Percentiles rank a stretch among this genome's conserved stretches.
Conservation (phyloP, 2,888 invertebrate species). For the Chymomyza amoena region DNA sequence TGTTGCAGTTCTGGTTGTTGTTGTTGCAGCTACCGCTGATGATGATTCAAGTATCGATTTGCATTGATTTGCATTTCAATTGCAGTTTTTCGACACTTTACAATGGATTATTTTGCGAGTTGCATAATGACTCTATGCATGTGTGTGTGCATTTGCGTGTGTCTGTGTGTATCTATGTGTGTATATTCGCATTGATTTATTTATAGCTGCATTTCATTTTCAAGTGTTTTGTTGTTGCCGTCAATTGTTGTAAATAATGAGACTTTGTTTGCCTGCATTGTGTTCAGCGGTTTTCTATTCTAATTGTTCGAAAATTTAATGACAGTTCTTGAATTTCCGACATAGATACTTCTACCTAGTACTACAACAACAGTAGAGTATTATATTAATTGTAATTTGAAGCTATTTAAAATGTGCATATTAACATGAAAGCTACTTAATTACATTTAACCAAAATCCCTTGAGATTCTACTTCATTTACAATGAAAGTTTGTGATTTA, state of each 20-base stretch:
- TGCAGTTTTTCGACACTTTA: constrained; percentile 70
- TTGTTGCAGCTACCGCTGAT: constrained; percentile 32
- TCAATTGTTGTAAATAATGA: constrained; percentile 50
- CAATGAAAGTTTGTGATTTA: no score
- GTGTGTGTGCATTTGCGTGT: not conserved
- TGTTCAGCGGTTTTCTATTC: not conserved
- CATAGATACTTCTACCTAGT: constrained; percentile 31
- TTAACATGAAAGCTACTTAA: no score
- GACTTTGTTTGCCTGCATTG: constrained; percentile 43
- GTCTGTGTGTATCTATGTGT: not conserved
- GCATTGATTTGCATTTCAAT: constrained; percentile 75
- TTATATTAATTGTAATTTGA: no score
- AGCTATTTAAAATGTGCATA: no score
- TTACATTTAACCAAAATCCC: no score
- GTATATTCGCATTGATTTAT: constrained; percentile 53
- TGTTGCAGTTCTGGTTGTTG: no score
- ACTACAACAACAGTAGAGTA: no score
- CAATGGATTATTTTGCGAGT: constrained; percentile 72
- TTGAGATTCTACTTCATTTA: no score
- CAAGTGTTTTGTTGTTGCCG: constrained; percentile 54
- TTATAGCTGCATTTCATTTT: constrained; percentile 59
- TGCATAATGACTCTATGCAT: constrained; percentile 32
- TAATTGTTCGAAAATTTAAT: constrained; percentile 53
- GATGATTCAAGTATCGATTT: constrained; percentile 66
- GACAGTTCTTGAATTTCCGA: constrained; percentile 47